A percentile compares a stretch with the other conserved stretches of the same genome.
These are phyloP conservation scores for Daktulosphaira vitifoliae DNA, from an alignment of 1,140 invertebrate species.

Conservation along the genomic window DNA sequence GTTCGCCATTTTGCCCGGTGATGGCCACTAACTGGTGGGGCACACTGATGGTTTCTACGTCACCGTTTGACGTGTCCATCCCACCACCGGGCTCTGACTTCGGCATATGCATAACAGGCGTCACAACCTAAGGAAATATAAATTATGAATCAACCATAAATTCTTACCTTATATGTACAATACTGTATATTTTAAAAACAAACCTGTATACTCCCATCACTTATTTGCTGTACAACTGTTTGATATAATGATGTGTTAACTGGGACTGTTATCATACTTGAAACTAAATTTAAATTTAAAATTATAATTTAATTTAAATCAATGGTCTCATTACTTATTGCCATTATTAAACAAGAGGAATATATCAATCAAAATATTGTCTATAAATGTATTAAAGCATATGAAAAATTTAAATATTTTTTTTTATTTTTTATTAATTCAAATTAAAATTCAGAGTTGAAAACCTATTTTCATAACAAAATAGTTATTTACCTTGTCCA, in stretches of 20 bases:
- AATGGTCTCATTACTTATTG: not conserved
- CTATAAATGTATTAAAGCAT: not conserved
- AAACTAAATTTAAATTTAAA: too few relatives aligned
- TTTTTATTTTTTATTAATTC: not conserved
- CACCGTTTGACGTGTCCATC: conserved; percentile 44
- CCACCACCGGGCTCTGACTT: conserved; percentile 53
- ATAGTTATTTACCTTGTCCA: conserved; percentile 75
- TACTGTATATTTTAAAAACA: conserved; percentile 5
- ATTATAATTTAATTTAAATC: too few relatives aligned
- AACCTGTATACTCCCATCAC: conserved; percentile 68
- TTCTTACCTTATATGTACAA: not conserved
- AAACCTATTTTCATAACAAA: not conserved
- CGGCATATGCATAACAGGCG: conserved; percentile 70
- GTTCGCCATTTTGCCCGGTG: conserved; percentile 60
- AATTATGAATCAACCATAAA: not conserved
- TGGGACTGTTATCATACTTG: conserved; percentile 90
- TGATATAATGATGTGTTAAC: conserved; percentile 93
- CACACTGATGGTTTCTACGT: conserved; percentile 57
- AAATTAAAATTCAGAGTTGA: not conserved
- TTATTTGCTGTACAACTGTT: conserved; percentile 78
- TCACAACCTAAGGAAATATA: conserved; percentile 45
- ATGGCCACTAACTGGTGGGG: conserved; percentile 61
- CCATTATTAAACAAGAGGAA: not conserved
- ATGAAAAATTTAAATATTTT: not conserved
- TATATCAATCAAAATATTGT: not conserved